Percentiles rank a stretch among this genome's conserved stretches.
Conservation (phyloP, 2,113 vertebrate genomes). For the Struthio camelus region DNA sequence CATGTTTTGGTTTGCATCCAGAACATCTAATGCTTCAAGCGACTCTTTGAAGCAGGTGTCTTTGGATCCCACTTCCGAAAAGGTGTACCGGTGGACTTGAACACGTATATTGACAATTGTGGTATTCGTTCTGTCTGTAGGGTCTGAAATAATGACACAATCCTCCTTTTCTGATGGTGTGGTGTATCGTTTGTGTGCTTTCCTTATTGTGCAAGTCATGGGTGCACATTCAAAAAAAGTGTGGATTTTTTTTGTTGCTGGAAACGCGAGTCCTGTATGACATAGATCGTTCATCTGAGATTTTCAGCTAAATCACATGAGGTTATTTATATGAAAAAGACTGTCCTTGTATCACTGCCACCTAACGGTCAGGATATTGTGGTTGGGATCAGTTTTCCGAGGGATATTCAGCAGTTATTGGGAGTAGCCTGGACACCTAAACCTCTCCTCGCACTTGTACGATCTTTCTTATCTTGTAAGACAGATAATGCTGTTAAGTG, state of each 20-base stretch:
- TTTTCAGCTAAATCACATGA: background rate
- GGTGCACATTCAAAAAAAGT: background rate
- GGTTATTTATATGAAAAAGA: background rate
- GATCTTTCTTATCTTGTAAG: background rate
- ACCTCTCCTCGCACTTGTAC: background rate
- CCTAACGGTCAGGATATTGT: background rate
- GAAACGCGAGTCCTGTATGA: background rate
- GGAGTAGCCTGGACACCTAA: background rate
- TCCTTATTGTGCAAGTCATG: background rate
- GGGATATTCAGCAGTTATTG: background rate
- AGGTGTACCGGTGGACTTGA: background rate
- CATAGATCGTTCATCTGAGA: background rate
- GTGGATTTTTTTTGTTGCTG: fast-evolving
- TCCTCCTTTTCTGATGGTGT: background rate
- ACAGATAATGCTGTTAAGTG: background rate
- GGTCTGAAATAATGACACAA: background rate
- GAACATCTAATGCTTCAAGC: background rate
- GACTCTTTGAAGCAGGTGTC: background rate
- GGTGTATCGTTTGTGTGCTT: background rate
- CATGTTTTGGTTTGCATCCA: background rate
- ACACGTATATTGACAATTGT: background rate
- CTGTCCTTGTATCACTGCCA: slow-evolving; percentile 8
- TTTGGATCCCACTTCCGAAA: background rate
- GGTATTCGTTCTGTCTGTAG: background rate
- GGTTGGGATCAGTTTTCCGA: background rate